Percentiles rank a stretch among this genome's conserved stretches.
phyloP scores from a whole-genome alignment of 2,888 invertebrate genomes.

The Cephonodes hylas region DNA sequence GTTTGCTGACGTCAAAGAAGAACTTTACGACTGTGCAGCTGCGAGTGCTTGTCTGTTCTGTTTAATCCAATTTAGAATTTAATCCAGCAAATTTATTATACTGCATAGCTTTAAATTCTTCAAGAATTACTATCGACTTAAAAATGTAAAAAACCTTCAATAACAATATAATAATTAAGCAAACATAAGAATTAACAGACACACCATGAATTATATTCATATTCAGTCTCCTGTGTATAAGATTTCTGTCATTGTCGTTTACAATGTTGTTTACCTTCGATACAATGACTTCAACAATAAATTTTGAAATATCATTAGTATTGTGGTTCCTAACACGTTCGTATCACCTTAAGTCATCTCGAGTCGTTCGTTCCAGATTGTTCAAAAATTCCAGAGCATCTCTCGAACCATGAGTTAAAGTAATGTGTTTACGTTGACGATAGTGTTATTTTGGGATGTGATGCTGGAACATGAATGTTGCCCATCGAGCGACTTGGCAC shows the following conservation, averaged over 20 bases:
- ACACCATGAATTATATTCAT: neutral
- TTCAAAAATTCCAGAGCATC: constrained; percentile 45
- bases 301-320: too few relatives aligned
- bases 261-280: too few relatives aligned
- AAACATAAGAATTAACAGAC: neutral
- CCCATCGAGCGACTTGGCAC: constrained; percentile 76
- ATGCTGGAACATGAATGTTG: constrained; percentile 66
- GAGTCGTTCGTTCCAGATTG: neutral
- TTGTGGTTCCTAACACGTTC: neutral
- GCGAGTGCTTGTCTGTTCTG: constrained; percentile 1
- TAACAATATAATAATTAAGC: neutral
- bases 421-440: constrained; percentile 54
- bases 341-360: neutral
- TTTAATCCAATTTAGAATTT: neutral
- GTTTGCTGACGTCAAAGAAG: constrained; percentile 22
- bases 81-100: neutral
- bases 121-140: neutral
- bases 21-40: constrained; percentile 20
- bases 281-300: neutral
- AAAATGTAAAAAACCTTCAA: neutral
- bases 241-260: neutral
- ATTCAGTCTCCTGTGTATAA: neutral
- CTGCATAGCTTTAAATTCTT: neutral
- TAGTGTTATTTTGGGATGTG: constrained; percentile 70
- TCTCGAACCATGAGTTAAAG: constrained; percentile 40